Percentiles rank a stretch among this genome's conserved stretches.
phyloP scores from a whole-genome alignment of 2,113 vertebrate genomes.

The Clarias macrocephalus region DNA sequence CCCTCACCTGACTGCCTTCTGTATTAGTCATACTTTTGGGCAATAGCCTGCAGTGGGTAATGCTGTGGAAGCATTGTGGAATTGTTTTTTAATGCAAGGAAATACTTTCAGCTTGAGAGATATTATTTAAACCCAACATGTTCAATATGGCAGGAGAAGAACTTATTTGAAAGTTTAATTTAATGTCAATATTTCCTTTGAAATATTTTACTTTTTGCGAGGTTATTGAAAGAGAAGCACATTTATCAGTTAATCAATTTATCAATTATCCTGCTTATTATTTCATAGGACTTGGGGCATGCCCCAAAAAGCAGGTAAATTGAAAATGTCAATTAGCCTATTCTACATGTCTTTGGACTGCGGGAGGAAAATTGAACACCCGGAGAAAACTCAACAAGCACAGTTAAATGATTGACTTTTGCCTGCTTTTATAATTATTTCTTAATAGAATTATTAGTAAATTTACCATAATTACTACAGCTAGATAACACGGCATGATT shows the following conservation, averaged over 20 bases:
- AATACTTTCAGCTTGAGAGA: not conserved
- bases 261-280: too few species aligned
- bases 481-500: constrained; percentile 63
- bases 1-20: constrained; percentile 54
- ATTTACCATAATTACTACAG: constrained; percentile 69
- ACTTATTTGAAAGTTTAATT: not conserved
- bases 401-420: not conserved
- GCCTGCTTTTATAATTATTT: not conserved
- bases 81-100: constrained; percentile 56
- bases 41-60: constrained; percentile 72
- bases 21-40: constrained; percentile 70
- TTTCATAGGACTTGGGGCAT: too few species aligned
- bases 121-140: not conserved
- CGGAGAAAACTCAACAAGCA: too few species aligned
- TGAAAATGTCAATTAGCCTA: too few species aligned
- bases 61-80: constrained; percentile 66
- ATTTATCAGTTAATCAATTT: not conserved
- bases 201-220: not conserved
- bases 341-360: too few species aligned
- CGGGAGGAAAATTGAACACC: too few species aligned
- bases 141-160: not conserved
- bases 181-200: not conserved
- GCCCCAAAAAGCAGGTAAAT: too few species aligned
- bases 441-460: too few species aligned
- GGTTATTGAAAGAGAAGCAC: not conserved